Percentiles rank a stretch among this genome's conserved stretches.
Conservation (phyloP, 37 sponge, comb jelly and placozoan genomes). For the Amphimedon queenslandica region DNA sequence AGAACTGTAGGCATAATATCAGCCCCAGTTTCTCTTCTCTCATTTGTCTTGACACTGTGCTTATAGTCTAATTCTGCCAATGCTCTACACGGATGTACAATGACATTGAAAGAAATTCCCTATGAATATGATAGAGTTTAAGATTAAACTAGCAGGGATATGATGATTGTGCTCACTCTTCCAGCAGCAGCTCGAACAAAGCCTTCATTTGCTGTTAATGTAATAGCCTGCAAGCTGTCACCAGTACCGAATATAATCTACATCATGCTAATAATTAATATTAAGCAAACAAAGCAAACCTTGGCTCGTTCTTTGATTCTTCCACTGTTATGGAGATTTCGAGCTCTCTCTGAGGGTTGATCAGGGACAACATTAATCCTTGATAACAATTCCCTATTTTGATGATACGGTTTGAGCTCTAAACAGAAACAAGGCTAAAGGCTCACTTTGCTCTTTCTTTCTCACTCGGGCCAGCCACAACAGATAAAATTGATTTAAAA, state of each 20-base stretch:
- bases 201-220: conserved; percentile 49
- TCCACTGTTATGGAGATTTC: conserved; percentile 6
- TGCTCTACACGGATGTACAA: conserved; percentile 3
- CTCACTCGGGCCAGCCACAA: conserved; percentile 37
- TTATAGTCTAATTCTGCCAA: neutral
- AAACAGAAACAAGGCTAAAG: neutral
- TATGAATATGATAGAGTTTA: neutral
- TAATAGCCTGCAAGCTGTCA: conserved; percentile 29
- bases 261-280: neutral
- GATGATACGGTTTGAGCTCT: too few relatives aligned
- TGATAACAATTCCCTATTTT: conserved; percentile 7
- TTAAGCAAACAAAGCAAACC: neutral
- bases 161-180: conserved; percentile 20
- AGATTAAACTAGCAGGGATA: neutral
- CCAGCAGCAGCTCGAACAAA: conserved; percentile 51
- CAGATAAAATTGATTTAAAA: conserved; percentile 29
- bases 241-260: conserved; percentile 67
- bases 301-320: conserved; percentile 33
- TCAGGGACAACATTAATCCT: conserved; percentile 14
- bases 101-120: neutral
- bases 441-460: conserved; percentile 21
- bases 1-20: too few relatives aligned
- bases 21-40: neutral
- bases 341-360: conserved; percentile 19
- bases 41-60: neutral